A percentile compares a stretch with the other conserved stretches of the same genome.
Evolutionary conservation across 2,113 vertebrate species (phyloP).

Genomic region (Nicator chloris): DNA sequence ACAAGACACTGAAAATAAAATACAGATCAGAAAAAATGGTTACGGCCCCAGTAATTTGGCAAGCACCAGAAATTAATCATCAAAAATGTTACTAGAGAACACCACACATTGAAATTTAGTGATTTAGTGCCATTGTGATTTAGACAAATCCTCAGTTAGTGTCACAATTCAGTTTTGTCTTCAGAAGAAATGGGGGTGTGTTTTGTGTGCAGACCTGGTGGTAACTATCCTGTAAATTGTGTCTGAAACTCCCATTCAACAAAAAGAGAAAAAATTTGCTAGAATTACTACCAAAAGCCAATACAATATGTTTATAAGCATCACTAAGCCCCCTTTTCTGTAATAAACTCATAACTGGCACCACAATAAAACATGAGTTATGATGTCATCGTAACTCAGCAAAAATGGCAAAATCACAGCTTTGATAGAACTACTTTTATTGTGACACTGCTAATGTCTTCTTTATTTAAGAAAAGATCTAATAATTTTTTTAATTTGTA

Average conservation of each 20-base stretch:
- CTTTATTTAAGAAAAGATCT: not conserved
- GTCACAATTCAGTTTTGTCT: not conserved
- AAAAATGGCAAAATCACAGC: not conserved
- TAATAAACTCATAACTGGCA: not conserved
- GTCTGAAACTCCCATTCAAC: not conserved
- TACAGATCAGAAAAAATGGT: not conserved
- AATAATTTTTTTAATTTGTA: not conserved
- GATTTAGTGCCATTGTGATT: not conserved
- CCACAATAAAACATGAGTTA: not conserved
- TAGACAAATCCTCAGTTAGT: no score
- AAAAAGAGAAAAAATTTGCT: not conserved
- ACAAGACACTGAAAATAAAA: not conserved
- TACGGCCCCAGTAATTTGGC: not conserved
- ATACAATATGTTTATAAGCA: not conserved
- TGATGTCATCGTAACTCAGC: not conserved
- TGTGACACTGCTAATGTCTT: not conserved
- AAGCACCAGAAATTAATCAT: not conserved
- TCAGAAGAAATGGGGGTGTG: accelerated
- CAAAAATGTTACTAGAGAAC: not conserved
- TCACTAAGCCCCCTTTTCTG: not conserved
- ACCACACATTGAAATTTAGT: not conserved
- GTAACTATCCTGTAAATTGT: not conserved
- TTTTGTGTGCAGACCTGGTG: not conserved
- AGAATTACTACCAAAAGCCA: not conserved
- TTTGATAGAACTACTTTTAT: not conserved